Conservation (phyloP, 2,888 invertebrate genomes). For the Spisula subtruncata region DNA sequence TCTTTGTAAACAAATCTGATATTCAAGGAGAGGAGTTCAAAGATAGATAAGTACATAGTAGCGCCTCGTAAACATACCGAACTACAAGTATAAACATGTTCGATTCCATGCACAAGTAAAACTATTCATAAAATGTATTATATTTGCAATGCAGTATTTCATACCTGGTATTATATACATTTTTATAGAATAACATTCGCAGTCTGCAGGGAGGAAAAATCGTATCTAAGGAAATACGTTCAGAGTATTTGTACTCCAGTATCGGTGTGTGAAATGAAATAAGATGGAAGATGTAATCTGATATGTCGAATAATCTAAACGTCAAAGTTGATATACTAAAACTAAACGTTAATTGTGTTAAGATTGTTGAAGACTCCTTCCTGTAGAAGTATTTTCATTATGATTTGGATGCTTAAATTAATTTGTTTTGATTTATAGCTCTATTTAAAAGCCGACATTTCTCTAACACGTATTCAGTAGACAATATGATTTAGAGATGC, state of each 20-base stretch:
- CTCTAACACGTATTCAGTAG: not conserved
- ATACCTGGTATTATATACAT: too few relatives aligned
- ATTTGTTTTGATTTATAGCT: not conserved
- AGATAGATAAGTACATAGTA: too few relatives aligned
- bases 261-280: not conserved
- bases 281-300: not conserved
- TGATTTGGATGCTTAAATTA: not conserved
- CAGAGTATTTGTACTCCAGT: not conserved
- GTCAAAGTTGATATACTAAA: not conserved
- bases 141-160: too few relatives aligned
- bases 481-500: not conserved
- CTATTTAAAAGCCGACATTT: not conserved
- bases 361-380: not conserved
- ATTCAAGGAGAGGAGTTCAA: too few relatives aligned
- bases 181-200: too few relatives aligned
- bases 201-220: not conserved
- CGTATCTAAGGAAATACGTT: not conserved
- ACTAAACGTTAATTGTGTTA: not conserved
- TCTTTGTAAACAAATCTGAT: too few relatives aligned
- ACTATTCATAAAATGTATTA: too few relatives aligned
- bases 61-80: too few relatives aligned
- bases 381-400: not conserved
- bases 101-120: too few relatives aligned
- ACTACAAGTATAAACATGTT: too few relatives aligned
- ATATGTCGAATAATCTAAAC: constrained; percentile 1